Base-by-base conservation (phyloP, 2,888 invertebrate genomes). In the Rhaphigaster nebulosa region DNA sequence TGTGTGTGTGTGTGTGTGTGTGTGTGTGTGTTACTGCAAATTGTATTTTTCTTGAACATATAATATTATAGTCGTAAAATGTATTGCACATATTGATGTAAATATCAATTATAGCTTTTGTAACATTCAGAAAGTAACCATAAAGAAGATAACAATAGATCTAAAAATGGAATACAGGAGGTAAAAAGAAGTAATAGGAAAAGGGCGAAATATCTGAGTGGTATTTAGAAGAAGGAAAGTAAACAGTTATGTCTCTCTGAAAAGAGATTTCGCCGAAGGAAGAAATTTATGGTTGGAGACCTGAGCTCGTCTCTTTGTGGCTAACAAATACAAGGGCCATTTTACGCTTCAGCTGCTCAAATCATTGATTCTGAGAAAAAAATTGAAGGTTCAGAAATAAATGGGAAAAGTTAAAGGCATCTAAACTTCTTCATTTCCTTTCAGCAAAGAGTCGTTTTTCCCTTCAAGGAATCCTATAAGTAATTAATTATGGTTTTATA, bases 341-440 rank as follows among this genome's bases (percentile, higher is more conserved):
- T 76, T 76, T 76, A 38, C 70, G 70, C 70, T 76, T 76, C 70
- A 76, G 6, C 38, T 76, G 38, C 8, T 38, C 38, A 38, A 76
- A 76, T 76, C 70, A 76, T 38, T 76, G 70, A 76, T 76, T 76
- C 70, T 76, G 70, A 76, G 15, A 70, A 60, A 76, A 70, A 76
- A 76, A 76, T 76, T 76, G 70, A 76, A 76, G 70, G 70, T 76
- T 76, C 34, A 29, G 38, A 38, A 76, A 76, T 76, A 76, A 76
- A 76, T 76, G 70, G 20, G 70, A 76, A 76, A 76, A 76, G 70
- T 76, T 76, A 76, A 38, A 23, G 70, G 38, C 10, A 76, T 76
- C 70, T 38, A 34, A 76, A 76, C 70, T 76, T 76, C 70, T 76
- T 76, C 70, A 76, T 76, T 38, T 38, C 70, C 70, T 20, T 8